phyloP scores from a whole-genome alignment of 2,797 vertebrate species.

The Carapus acus region DNA sequence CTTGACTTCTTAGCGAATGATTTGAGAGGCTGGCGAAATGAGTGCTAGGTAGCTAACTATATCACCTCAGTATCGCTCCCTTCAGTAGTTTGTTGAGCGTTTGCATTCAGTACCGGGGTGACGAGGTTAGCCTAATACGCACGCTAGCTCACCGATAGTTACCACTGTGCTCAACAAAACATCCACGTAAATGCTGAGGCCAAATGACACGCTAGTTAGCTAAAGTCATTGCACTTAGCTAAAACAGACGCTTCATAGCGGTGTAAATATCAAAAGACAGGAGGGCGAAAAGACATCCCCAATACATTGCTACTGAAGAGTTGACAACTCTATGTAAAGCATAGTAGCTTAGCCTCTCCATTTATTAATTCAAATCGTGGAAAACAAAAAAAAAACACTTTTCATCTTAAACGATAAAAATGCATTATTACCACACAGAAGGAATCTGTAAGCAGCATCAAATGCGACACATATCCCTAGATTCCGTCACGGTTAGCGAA shows the following conservation, averaged over 20 bases:
- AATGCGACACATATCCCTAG: conserved; percentile 1
- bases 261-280: too few relatives aligned
- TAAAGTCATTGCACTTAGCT: neutral
- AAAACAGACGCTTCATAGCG: neutral
- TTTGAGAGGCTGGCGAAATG: neutral
- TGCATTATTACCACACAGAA: conserved; percentile 37
- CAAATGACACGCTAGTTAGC: conserved; percentile 5
- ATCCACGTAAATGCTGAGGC: conserved; percentile 31
- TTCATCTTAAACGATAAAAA: conserved; percentile 3
- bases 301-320: too few relatives aligned
- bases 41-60: neutral
- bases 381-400: conserved; percentile 45
- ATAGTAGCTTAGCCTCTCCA: neutral
- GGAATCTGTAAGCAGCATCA: neutral
- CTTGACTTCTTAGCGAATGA: conserved; percentile 3
- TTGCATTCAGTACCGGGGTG: neutral
- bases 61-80: too few relatives aligned
- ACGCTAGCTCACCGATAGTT: conserved; percentile 29
- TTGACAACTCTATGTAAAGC: too few relatives aligned
- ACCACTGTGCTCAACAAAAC: conserved; percentile 24
- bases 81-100: too few relatives aligned
- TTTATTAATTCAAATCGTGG: conserved; percentile 18
- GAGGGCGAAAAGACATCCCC: too few relatives aligned
- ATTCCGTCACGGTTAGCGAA: neutral
- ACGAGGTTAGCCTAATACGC: conserved; percentile 3